A percentile compares a stretch with the other conserved stretches of the same genome.
These are phyloP conservation scores for Phrynocephalus forsythii DNA, from an alignment of 2,797 vertebrate genomes.

Conservation along the genomic window DNA sequence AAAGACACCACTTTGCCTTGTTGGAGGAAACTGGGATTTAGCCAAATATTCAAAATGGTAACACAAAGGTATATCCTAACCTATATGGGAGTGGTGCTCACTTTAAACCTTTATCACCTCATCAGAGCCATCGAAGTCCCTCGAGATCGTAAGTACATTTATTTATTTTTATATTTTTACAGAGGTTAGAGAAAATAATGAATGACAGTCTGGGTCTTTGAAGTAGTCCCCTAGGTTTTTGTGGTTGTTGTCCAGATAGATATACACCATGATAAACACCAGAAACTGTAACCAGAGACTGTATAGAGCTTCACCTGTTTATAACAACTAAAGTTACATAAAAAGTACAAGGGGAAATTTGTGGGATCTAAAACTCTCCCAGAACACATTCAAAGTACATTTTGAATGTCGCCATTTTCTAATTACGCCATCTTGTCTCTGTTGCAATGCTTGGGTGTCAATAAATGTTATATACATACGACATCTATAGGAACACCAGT, in stretches of 20 bases:
- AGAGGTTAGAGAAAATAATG: neutral
- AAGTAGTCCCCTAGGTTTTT: neutral
- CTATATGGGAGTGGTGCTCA: slow-evolving; percentile 69
- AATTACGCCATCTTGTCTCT: no score
- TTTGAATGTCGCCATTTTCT: no score
- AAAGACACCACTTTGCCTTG: slow-evolving; percentile 24
- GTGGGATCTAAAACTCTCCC: no score
- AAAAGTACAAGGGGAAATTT: no score
- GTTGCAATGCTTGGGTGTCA: neutral
- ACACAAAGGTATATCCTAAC: slow-evolving; percentile 47
- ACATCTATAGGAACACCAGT: neutral
- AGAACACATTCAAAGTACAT: no score
- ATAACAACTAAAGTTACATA: neutral
- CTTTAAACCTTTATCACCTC: slow-evolving; percentile 80
- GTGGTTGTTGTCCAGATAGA: rapidly evolving
- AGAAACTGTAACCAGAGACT: neutral
- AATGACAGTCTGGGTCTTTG: rapidly evolving
- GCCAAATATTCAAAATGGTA: slow-evolving; percentile 74
- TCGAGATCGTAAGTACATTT: slow-evolving; percentile 87
- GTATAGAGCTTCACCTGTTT: neutral
- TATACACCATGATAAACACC: neutral
- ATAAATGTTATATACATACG: neutral
- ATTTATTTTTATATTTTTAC: neutral
- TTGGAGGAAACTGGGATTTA: slow-evolving; percentile 22
- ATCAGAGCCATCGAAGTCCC: slow-evolving; percentile 88